These are phyloP conservation scores for Axinella damicornis DNA, from an alignment of 37 sponge, comb jelly and placozoan species.

Conservation along the genomic window DNA sequence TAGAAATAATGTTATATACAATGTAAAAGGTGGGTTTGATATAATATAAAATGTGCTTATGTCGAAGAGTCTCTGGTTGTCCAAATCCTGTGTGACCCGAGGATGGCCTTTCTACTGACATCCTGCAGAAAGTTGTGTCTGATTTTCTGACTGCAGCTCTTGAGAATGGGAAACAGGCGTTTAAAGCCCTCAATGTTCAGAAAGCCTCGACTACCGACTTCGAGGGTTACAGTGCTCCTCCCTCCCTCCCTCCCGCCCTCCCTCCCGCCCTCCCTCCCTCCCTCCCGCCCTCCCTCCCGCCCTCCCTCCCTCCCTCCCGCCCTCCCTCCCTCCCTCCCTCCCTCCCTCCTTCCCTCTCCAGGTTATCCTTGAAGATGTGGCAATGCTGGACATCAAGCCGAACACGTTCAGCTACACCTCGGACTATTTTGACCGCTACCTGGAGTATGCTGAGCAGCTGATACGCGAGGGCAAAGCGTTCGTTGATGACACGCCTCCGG, in stretches of 20 bases:
- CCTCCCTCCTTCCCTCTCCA: constrained; percentile 6
- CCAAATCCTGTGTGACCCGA: too few species aligned
- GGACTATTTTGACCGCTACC: constrained; percentile 83
- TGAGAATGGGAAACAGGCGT: too few species aligned
- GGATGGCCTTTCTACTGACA: too few species aligned
- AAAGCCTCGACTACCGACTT: too few species aligned
- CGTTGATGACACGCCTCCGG: constrained; percentile 90
- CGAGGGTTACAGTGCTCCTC: neutral
- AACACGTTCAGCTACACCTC: constrained; percentile 94
- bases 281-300: neutral
- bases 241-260: neutral
- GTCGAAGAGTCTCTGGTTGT: too few species aligned
- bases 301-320: neutral
- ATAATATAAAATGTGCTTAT: too few species aligned
- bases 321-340: neutral
- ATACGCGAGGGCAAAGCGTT: constrained; percentile 82
- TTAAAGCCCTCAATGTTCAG: too few species aligned
- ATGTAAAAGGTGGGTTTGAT: too few species aligned
- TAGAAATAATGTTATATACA: too few species aligned
- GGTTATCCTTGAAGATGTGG: constrained; percentile 96
- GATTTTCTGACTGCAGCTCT: too few species aligned
- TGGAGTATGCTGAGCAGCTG: constrained; percentile 74
- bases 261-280: neutral
- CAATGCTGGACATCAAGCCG: constrained; percentile 83
- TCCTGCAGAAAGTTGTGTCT: too few species aligned